Evolutionary conservation across 2,888 invertebrate species (phyloP).

Genomic region (Calliopum simillimum): DNA sequence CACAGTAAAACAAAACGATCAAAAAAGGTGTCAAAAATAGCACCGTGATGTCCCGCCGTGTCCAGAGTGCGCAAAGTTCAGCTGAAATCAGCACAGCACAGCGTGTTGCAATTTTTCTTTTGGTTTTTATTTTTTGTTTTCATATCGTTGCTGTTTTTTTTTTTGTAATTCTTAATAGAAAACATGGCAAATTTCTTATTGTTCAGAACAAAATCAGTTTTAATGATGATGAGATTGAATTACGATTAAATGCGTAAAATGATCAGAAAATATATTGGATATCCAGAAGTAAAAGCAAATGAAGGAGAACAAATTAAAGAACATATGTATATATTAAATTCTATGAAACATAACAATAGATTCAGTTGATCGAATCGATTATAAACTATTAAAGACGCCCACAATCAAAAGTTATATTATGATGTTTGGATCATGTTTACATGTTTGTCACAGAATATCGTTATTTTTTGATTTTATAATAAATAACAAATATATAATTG

Average conservation of each 20-base stretch:
- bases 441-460: background rate
- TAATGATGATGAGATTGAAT: slow-evolving; percentile 65
- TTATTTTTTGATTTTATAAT: background rate
- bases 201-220: slow-evolving; percentile 58
- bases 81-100: slow-evolving; percentile 47
- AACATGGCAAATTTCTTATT: slow-evolving; percentile 61
- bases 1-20: slow-evolving; percentile 19
- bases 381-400: too few relatives aligned
- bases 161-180: slow-evolving; percentile 55
- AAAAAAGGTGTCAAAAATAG: slow-evolving; percentile 64
- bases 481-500: too few relatives aligned
- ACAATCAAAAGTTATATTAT: too few relatives aligned
- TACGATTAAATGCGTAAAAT: slow-evolving; percentile 51
- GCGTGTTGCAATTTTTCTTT: slow-evolving; percentile 59
- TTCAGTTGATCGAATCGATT: too few relatives aligned
- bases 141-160: slow-evolving; percentile 16
- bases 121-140: slow-evolving; percentile 4
- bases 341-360: background rate
- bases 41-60: slow-evolving; percentile 44
- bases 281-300: too few relatives aligned
- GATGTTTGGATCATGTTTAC: too few relatives aligned
- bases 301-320: background rate
- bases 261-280: background rate
- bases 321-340: background rate
- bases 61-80: slow-evolving; percentile 26